A percentile compares a stretch with the other conserved stretches of the same genome.
These are phyloP conservation scores for Lampris megalopsis DNA, from an alignment of 2,113 vertebrate genomes.

Conservation along the genomic window DNA sequence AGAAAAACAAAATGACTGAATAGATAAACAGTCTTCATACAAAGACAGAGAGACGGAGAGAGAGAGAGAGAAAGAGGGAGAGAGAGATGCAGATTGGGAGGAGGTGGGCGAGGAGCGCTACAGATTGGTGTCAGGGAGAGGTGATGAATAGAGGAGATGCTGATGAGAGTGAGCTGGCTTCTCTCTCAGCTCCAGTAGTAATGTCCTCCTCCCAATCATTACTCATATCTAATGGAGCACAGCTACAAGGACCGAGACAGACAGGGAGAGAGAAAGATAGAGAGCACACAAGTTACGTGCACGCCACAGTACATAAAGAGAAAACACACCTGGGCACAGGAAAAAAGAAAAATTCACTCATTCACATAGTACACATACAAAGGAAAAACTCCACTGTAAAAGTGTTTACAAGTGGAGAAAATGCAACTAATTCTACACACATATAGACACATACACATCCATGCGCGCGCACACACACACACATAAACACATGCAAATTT, in stretches of 20 bases:
- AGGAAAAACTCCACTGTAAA: too few species aligned
- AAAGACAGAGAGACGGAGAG: constrained; percentile 9
- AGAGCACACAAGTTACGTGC: constrained; percentile 29
- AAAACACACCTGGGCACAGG: too few species aligned
- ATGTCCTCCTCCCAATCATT: constrained; percentile 78
- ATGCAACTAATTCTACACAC: background rate
- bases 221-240: constrained; percentile 81
- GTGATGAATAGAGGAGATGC: constrained; percentile 72
- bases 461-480: constrained; percentile 35
- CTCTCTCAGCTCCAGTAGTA: constrained; percentile 76
- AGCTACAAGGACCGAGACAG: constrained; percentile 52
- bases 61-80: constrained; percentile 43
- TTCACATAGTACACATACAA: too few species aligned
- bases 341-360: too few species aligned
- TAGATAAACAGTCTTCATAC: background rate
- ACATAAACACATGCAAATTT: constrained; percentile 31
- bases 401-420: too few species aligned
- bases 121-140: constrained; percentile 73
- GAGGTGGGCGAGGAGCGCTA: constrained; percentile 49
- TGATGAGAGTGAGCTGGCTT: constrained; percentile 73
- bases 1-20: background rate
- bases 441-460: constrained; percentile 22
- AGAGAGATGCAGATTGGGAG: background rate
- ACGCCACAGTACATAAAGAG: background rate
- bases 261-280: constrained; percentile 43